A percentile compares a stretch with the other conserved stretches of the same genome.
Evolutionary conservation across 2,888 invertebrate species (phyloP).

Genomic region (Nemapogon koenigi): DNA sequence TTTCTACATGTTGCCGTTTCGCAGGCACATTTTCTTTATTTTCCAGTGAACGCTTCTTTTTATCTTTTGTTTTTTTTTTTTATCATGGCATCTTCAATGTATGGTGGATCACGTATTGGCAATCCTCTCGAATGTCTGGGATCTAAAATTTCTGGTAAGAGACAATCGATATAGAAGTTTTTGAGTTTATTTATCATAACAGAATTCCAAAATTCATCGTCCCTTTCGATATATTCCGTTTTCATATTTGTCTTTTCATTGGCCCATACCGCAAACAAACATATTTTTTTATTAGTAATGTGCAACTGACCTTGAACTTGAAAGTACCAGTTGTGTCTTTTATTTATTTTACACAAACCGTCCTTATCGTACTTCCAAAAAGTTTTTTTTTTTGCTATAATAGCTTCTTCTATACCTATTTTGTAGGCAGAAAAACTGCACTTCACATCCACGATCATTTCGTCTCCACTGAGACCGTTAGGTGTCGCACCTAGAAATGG

Average conservation of each 20-base stretch:
- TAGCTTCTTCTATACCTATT: conserved; percentile 4
- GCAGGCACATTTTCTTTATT: too few species aligned
- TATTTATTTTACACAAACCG: conserved; percentile 1
- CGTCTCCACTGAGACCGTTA: conserved; percentile 12
- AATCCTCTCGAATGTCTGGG: not conserved
- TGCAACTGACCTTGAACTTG: conserved; percentile 1
- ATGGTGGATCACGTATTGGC: not conserved
- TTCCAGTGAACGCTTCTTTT: too few species aligned
- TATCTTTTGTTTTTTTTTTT: too few species aligned
- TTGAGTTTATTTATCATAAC: not conserved
- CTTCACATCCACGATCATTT: not conserved
- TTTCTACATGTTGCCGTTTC: too few species aligned
- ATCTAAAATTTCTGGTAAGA: not conserved
- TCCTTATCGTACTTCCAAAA: conserved; percentile 10
- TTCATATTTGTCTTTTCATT: not conserved
- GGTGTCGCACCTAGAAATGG: conserved; percentile 16
- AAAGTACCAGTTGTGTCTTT: not conserved
- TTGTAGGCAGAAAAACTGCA: conserved; percentile 11
- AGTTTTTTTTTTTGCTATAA: conserved; percentile 9
- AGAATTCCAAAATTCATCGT: conserved; percentile 2
- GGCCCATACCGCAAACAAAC: not conserved
- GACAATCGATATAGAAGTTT: not conserved
- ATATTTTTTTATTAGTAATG: not conserved
- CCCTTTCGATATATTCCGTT: not conserved
- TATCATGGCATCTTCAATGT: too few species aligned